Evolutionary conservation across 1,140 invertebrate genomes (phyloP).

Genomic region (Ceratitis capitata): DNA sequence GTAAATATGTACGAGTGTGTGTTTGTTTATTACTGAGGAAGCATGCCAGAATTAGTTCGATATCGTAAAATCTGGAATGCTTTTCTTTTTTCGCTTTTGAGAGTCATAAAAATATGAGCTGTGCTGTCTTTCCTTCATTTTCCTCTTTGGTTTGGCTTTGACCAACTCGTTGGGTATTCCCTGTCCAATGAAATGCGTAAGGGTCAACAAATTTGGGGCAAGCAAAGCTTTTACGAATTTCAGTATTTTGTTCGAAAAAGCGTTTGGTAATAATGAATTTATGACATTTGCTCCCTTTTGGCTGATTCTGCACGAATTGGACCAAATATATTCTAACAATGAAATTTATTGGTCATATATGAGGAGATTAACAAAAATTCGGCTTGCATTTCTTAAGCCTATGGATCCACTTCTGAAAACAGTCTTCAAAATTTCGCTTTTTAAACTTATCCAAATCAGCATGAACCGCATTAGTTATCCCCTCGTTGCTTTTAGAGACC

Average conservation of each 20-base stretch:
- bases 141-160: background rate
- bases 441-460: no score
- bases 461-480: no score
- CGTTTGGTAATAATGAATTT: background rate
- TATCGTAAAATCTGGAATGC: slow-evolving; percentile 41
- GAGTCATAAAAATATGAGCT: slow-evolving; percentile 18
- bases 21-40: background rate
- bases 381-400: no score
- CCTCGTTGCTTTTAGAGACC: no score
- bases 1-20: background rate
- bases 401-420: no score
- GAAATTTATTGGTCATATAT: background rate
- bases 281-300: background rate
- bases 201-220: background rate
- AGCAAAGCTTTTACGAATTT: background rate
- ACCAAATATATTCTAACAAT: no score
- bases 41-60: slow-evolving; percentile 41
- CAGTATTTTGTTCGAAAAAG: background rate
- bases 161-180: background rate
- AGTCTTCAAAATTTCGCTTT: no score
- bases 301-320: slow-evolving; percentile 3
- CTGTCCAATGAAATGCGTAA: slow-evolving; percentile 11
- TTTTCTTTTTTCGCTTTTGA: background rate
- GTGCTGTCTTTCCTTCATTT: background rate
- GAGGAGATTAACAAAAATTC: no score